Evolutionary conservation across 2,888 invertebrate genomes (phyloP).

Genomic region (Acrobeloides nanus): DNA sequence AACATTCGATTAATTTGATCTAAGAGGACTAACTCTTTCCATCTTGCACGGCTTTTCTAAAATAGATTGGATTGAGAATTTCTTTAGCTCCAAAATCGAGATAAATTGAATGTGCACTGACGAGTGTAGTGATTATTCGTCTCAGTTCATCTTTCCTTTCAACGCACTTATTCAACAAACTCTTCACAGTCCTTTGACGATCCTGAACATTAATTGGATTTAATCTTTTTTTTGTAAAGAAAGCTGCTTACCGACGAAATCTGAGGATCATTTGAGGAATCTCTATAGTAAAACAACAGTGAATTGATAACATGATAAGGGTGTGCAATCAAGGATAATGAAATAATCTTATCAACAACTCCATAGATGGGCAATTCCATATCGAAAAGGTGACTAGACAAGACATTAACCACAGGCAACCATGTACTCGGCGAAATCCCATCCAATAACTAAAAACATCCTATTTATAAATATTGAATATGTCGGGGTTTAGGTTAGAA

Average conservation of each 20-base stretch:
- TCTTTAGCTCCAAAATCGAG: slow-evolving; percentile 4
- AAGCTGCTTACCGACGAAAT: no score
- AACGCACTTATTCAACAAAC: slow-evolving; percentile 3
- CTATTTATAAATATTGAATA: slow-evolving; percentile 2
- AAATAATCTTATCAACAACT: not conserved
- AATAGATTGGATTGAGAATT: no score
- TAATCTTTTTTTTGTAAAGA: no score
- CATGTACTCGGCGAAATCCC: slow-evolving; percentile 10
- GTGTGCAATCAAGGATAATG: slow-evolving; percentile 1
- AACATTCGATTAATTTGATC: no score
- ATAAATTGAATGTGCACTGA: not conserved
- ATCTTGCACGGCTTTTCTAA: no score
- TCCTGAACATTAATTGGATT: no score
- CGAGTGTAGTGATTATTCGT: not conserved
- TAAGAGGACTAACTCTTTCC: no score
- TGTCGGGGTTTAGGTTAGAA: not conserved
- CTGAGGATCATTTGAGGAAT: no score
- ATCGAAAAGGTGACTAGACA: slow-evolving; percentile 15
- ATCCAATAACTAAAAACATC: slow-evolving; percentile 1
- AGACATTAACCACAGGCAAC: slow-evolving; percentile 16
- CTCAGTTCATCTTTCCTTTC: not conserved
- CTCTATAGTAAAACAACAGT: slow-evolving; percentile 9
- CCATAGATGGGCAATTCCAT: not conserved
- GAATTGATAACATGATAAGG: slow-evolving; percentile 9
- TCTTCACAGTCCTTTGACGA: not conserved